Conservation (phyloP, 2,888 invertebrate species). For the Pandemis cinnamomeana region DNA sequence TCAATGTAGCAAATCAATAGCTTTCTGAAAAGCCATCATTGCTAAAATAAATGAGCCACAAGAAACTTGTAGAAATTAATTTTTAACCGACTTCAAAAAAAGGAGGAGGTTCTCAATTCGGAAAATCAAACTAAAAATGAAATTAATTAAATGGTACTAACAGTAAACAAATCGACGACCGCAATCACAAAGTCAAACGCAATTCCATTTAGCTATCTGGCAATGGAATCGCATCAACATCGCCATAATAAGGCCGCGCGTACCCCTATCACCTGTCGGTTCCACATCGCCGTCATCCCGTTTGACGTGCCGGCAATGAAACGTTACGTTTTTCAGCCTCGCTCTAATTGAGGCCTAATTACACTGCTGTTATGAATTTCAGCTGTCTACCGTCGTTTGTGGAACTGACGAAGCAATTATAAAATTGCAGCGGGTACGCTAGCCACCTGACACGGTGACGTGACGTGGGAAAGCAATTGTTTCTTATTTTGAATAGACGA, state of each 20-base stretch:
- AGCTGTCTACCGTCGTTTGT: constrained; percentile 40
- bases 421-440: constrained; percentile 28
- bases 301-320: constrained; percentile 32
- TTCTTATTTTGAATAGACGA: neutral
- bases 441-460: constrained; percentile 13
- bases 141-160: no score
- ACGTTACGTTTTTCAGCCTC: constrained; percentile 38
- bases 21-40: no score
- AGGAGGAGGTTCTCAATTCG: no score
- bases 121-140: no score
- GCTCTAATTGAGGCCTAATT: constrained; percentile 40
- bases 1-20: no score
- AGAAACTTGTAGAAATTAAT: no score
- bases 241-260: constrained; percentile 54
- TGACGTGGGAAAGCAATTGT: constrained; percentile 24
- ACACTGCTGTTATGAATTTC: constrained; percentile 39
- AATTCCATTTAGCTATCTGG: constrained; percentile 1
- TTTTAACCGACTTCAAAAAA: no score
- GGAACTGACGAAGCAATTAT: constrained; percentile 34
- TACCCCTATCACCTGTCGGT: constrained; percentile 79
- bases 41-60: no score
- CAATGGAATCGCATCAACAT: constrained; percentile 3
- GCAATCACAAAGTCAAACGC: neutral
- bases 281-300: constrained; percentile 67
- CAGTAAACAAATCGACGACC: no score